Base-by-base conservation (phyloP, 2,888 invertebrate genomes). In the Zaprionus bogoriensis region DNA sequence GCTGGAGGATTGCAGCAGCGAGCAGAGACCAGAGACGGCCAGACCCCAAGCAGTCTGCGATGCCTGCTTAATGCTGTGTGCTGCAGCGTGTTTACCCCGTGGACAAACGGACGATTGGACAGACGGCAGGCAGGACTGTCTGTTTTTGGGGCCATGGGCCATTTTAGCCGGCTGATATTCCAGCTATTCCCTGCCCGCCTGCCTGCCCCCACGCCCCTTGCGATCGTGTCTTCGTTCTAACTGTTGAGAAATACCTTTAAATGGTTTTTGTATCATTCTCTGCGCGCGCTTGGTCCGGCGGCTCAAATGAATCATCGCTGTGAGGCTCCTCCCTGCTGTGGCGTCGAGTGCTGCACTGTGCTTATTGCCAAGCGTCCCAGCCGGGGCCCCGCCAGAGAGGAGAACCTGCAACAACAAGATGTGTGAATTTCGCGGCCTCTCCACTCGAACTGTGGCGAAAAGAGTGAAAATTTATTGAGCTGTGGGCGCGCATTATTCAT, bases 31-130 rank as follows among this genome's bases (percentile, higher is more conserved):
- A 6, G 9, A 9, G 7, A 27, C 9, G 30, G 25, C 83, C n/a
- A n/a, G 90, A 90, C 90, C 90, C 90, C 90, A 90, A 90, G 90
- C 90, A 89, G 90, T 90, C 90, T 90, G 89, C 89, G 72, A 73
- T 55, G 75, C 63, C 64, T 71, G 44, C 63, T 62, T 54, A 62
- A 67, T 67, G 57, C 58, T 50, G 3, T 39, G 14, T 17, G 57
- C 58, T 50, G 3, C 42, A n/a, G 6, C 19, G 36, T 55, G 71
- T 55, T 19, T 19, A 12, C 20, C n/a, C 20, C n/a, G 41, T 17
- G 39, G n/a, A n/a, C n/a, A n/a, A n/a, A n/a, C n/a, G n/a, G n/a
- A n/a, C n/a, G n/a, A n/a, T n/a, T n/a, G n/a, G n/a, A n/a, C n/a
- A n/a, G n/a, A n/a, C 22, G 10, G 2, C n/a, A 2, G 22, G 51